These are phyloP conservation scores for Ibycter americanus DNA, from an alignment of 2,797 vertebrate species.

Conservation along the genomic window DNA sequence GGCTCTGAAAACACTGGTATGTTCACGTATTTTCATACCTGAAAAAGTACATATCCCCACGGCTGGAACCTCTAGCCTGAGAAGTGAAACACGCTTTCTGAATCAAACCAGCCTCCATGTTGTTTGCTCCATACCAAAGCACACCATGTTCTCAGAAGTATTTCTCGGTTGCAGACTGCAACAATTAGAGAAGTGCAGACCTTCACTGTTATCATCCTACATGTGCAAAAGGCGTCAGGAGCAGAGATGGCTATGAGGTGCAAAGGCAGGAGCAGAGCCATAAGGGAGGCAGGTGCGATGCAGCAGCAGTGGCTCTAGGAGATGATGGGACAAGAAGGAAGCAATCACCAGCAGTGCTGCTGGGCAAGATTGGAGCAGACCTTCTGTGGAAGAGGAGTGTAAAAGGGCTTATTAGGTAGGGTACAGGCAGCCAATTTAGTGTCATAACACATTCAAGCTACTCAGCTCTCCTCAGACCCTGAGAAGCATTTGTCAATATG, in stretches of 20 bases:
- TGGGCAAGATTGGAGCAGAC: neutral
- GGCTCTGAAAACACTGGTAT: neutral
- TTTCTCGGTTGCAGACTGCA: neutral
- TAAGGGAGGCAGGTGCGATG: neutral
- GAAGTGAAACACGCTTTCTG: neutral
- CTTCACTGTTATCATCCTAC: too few species aligned
- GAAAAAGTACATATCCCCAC: neutral
- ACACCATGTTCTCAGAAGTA: neutral
- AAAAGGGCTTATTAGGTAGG: neutral
- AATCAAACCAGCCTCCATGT: neutral
- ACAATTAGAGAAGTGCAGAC: neutral
- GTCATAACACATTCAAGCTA: neutral
- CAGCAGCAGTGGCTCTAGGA: neutral
- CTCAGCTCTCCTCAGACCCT: neutral
- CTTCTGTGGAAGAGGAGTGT: neutral
- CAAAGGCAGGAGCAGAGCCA: neutral
- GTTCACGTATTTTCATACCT: neutral
- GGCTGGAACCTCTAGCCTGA: neutral
- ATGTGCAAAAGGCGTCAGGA: neutral
- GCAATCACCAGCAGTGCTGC: neutral
- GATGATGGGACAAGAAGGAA: neutral
- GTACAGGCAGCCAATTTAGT: neutral
- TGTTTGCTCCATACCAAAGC: neutral
- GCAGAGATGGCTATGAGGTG: fast-evolving
- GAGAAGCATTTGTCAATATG: neutral